These are phyloP conservation scores for Hypselothyrea guttata DNA, from an alignment of 2,888 invertebrate species.

Conservation along the genomic window DNA sequence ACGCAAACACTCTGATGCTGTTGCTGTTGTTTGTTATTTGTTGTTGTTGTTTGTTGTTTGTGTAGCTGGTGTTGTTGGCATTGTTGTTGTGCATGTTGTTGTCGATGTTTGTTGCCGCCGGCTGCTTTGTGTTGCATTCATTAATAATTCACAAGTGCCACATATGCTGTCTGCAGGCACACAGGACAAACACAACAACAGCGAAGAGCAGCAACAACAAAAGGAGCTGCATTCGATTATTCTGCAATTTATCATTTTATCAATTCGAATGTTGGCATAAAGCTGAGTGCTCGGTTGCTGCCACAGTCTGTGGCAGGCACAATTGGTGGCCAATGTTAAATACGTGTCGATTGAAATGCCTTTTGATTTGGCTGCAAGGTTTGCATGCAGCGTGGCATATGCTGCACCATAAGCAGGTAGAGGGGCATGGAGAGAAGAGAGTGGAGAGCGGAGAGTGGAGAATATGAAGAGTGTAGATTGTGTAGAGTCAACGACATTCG, in stretches of 20 bases:
- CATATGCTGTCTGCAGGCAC: slow-evolving; percentile 59
- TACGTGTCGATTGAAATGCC: slow-evolving; percentile 66
- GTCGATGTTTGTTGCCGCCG: slow-evolving; percentile 48
- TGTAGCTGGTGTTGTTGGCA: slow-evolving; percentile 19
- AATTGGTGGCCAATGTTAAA: slow-evolving; percentile 60
- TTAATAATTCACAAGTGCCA: slow-evolving; percentile 79
- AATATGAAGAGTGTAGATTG: no score
- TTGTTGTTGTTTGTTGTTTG: slow-evolving; percentile 18
- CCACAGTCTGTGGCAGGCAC: slow-evolving; percentile 29
- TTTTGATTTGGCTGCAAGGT: slow-evolving; percentile 53
- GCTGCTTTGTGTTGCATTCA: slow-evolving; percentile 68
- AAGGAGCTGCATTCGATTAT: slow-evolving; percentile 66
- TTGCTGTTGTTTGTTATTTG: slow-evolving; percentile 14
- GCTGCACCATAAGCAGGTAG: slow-evolving; percentile 5
- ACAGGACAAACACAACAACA: background rate
- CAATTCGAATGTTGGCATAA: slow-evolving; percentile 9
- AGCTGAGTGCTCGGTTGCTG: background rate
- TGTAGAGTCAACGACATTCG: slow-evolving; percentile 40
- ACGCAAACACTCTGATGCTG: slow-evolving; percentile 51
- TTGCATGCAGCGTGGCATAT: slow-evolving; percentile 33
- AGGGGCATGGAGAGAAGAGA: no score
- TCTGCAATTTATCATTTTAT: slow-evolving; percentile 73
- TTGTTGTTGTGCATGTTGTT: slow-evolving; percentile 19
- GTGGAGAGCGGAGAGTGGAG: no score
- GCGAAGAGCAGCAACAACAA: slow-evolving; percentile 18